These are phyloP conservation scores for Danionella dracula DNA, from an alignment of 2,797 vertebrate species.

Conservation along the genomic window DNA sequence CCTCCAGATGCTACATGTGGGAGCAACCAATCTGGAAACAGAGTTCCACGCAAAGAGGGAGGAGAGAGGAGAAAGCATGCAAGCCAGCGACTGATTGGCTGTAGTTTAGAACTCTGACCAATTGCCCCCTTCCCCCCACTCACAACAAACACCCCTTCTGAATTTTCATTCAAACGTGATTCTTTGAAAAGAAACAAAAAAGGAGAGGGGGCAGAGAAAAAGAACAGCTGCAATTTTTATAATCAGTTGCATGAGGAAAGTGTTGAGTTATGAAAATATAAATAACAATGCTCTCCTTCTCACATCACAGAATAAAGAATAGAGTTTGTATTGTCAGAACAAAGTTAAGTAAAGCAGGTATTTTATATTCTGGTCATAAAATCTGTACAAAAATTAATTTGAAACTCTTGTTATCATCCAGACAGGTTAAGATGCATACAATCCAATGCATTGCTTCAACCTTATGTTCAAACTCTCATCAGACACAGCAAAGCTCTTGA, in stretches of 20 bases:
- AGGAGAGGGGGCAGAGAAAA: slow-evolving; percentile 10
- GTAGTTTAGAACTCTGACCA: slow-evolving; percentile 53
- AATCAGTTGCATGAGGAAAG: slow-evolving; percentile 60
- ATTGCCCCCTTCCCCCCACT: slow-evolving; percentile 59
- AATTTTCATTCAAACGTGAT: slow-evolving; percentile 77
- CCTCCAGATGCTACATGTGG: slow-evolving; percentile 47
- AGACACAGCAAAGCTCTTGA: neutral
- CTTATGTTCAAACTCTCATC: slow-evolving; percentile 10
- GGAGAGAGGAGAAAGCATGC: slow-evolving; percentile 44
- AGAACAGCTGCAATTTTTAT: slow-evolving; percentile 71
- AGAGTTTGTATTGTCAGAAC: slow-evolving; percentile 29
- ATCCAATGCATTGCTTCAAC: neutral
- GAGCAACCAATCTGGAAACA: slow-evolving; percentile 57
- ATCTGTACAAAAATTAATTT: slow-evolving; percentile 12
- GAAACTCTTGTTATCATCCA: slow-evolving; percentile 9
- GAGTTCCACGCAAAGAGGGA: slow-evolving; percentile 35
- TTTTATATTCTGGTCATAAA: slow-evolving; percentile 8
- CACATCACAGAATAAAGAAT: slow-evolving; percentile 13
- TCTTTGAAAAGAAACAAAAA: slow-evolving; percentile 64
- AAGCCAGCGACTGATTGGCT: slow-evolving; percentile 58
- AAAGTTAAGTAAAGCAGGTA: slow-evolving; percentile 29
- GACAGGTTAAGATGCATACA: slow-evolving; percentile 9
- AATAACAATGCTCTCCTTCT: slow-evolving; percentile 39
- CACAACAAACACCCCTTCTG: slow-evolving; percentile 67
- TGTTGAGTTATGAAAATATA: slow-evolving; percentile 40